Evolutionary conservation across 2,888 invertebrate species (phyloP), one percentile per base, ranked within the genome.

Genomic region (Epirrita christyi): DNA sequence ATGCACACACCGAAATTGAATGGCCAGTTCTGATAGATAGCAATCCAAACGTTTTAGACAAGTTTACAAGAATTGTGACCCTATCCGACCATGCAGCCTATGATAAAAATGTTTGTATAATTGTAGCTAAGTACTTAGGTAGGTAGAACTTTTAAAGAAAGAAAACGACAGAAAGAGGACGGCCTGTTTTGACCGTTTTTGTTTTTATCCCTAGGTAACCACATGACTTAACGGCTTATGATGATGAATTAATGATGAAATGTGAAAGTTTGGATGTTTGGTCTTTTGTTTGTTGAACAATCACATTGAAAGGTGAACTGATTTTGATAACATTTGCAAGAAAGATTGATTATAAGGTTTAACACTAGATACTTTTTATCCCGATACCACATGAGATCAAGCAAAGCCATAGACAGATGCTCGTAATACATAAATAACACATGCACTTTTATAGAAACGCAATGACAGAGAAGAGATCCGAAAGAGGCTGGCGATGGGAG

Each of bases 381-480:
- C 2, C n/a, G n/a, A n/a, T n/a, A n/a, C n/a, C n/a, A n/a, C n/a
- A n/a, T n/a, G n/a, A n/a, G n/a, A n/a, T n/a, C n/a, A n/a, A n/a
- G n/a, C n/a, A n/a, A n/a, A n/a, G n/a, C n/a, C n/a, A n/a, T n/a
- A n/a, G n/a, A n/a, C n/a, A n/a, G 6, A 29, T 29, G 8, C 6
- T 29, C 32, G 1, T 32, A 32, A 7, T 9, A 32, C 9, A 9
- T 32, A 7, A 21, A 38, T 13, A 10, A 40, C 44, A 45, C 8
- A 1, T 8, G 32, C 7, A 8, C 14, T 43, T 48, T 49, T 94
- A 57, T 93, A 97, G 96, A 95, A 97, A 86, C 95, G 96, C 76
- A 97, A 97, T 94, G 98, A 98, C 81, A 93, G 98, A 53, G 98
- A 98, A 86, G 98, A 98, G 88, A 98, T 98, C 71, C 94, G 98